Base-by-base conservation (phyloP, 2,797 vertebrate genomes). In the Gymnoscopelus braueri region DNA sequence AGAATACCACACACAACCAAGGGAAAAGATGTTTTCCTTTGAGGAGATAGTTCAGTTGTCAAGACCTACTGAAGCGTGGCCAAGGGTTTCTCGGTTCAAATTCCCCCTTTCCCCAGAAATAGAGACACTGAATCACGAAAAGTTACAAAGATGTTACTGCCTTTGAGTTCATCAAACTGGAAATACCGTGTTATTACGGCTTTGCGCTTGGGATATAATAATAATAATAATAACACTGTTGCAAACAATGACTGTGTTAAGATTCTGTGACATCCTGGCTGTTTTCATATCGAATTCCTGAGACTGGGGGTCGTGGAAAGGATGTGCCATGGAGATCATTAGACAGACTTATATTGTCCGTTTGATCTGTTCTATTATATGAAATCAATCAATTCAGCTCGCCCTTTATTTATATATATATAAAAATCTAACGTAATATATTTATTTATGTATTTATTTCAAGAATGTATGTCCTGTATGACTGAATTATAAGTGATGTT, bases 401-500 rank as follows among this genome's bases (percentile, higher is more conserved):
- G 39, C 39, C 44, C 69, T 84, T 70, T 81, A 62, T 60, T 80
- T 92, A 91, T 93, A 91, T 93, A 93, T 80, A 39, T 78, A 75
- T 72, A 44, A 70, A 64, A 51, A 47, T 83, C 71, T 67, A 80
- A 81, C 80, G 69, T 86, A 79, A 88, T 88, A 80, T 92, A 92
- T 93, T 92, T 92, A 92, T 93, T 92, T 92, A 91, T 89, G 71
- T 93, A 93, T 94, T 93, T 93, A 94, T 93, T 93, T 92, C 55
- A 71, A 67, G 70, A 64, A 69, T 75, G 77, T 74, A 79, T 82
- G 83, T 91, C 81, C 83, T 48, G 54, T 67, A 35, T 52, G 82
- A 79, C 81, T 77, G 55, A 82, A 76, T 71, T 32, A 62, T 71
- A 5, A 73, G 58, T 70, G 71, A 65, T 53, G 65, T 75, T 69